A percentile compares a stretch with the other conserved stretches of the same genome.
phyloP scores from a whole-genome alignment of 2,888 invertebrate genomes.

The Desoria tigrina region DNA sequence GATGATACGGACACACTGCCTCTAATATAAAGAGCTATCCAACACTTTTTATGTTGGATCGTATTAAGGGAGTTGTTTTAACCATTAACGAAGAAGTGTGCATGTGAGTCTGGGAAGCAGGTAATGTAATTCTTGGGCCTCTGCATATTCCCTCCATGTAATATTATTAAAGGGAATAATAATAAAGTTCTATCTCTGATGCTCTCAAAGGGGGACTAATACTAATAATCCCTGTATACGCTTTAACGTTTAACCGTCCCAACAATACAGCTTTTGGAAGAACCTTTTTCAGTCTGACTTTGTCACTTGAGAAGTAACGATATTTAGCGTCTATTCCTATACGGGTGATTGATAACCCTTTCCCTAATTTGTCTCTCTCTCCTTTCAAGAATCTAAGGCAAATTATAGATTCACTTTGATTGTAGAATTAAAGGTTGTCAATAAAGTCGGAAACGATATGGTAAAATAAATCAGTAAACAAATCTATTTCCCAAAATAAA shows the following conservation, averaged over 20 bases:
- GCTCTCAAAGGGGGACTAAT: background rate
- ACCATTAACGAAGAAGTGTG: background rate
- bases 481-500: no score
- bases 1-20: no score
- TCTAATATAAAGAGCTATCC: no score
- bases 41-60: background rate
- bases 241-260: background rate
- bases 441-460: no score
- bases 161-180: background rate
- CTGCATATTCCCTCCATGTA: background rate
- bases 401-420: no score
- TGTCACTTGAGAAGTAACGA: slow-evolving; percentile 11
- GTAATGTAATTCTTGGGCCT: background rate
- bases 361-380: no score
- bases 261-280: background rate
- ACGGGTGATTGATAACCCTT: no score
- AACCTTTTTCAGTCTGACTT: slow-evolving; percentile 20
- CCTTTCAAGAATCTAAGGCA: no score
- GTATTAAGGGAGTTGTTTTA: background rate
- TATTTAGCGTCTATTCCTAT: no score
- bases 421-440: no score
- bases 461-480: no score
- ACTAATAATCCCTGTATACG: background rate
- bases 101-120: background rate
- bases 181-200: background rate